These are phyloP conservation scores for Haemorhous mexicanus DNA, from an alignment of 2,113 vertebrate species.

Conservation along the genomic window DNA sequence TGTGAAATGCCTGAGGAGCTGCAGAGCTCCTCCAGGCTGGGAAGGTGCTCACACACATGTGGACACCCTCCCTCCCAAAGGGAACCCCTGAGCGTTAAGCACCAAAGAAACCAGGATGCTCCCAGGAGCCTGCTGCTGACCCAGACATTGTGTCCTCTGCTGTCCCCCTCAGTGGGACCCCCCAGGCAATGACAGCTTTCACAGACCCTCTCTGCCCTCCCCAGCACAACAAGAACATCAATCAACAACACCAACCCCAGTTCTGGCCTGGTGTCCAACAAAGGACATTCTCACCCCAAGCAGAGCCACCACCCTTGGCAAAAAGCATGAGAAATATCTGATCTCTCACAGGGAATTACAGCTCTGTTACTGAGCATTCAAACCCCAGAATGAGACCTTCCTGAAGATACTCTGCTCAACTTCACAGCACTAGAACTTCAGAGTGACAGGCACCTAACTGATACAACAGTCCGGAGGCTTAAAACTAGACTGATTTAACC, in stretches of 20 bases:
- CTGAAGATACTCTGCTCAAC: not conserved
- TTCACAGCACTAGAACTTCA: not conserved
- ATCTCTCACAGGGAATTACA: not conserved
- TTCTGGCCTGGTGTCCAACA: not conserved
- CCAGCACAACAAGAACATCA: not conserved
- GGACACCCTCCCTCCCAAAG: not conserved
- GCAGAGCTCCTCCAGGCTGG: not conserved
- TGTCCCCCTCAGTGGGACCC: not conserved
- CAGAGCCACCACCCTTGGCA: not conserved
- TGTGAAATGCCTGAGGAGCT: rapidly evolving
- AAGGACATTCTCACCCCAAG: not conserved
- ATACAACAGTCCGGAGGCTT: not conserved
- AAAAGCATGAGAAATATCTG: not conserved
- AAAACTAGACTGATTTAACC: not conserved
- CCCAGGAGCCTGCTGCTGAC: not conserved
- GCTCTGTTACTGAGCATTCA: not conserved
- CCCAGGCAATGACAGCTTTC: no score
- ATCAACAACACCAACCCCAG: rapidly evolving
- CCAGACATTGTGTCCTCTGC: rapidly evolving
- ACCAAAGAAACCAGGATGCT: not conserved
- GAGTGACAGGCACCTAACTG: not conserved
- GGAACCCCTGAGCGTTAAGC: rapidly evolving
- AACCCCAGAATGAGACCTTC: not conserved
- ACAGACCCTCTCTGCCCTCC: not conserved
- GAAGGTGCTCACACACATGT: not conserved